A percentile compares a stretch with the other conserved stretches of the same genome.
phyloP scores from a whole-genome alignment of 2,113 vertebrate genomes.

The Tragelaphus imberbis region DNA sequence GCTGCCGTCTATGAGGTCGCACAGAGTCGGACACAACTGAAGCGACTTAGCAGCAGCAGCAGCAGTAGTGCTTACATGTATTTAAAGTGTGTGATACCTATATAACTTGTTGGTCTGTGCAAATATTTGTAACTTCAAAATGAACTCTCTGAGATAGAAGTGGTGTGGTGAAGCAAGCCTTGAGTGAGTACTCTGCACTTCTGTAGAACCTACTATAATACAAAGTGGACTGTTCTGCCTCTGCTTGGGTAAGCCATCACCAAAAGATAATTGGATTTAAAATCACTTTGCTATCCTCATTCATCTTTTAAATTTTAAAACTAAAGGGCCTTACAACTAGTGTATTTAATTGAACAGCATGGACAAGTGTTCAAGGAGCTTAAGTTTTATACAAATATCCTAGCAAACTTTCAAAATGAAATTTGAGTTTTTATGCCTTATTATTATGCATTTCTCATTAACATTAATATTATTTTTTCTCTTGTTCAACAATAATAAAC shows the following conservation, averaged over 20 bases:
- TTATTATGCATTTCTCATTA: neutral
- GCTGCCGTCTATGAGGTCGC: rapidly evolving
- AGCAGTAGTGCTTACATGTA: neutral
- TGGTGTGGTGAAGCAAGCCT: neutral
- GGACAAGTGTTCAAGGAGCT: neutral
- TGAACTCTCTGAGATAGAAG: neutral
- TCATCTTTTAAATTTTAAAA: neutral
- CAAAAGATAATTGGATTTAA: neutral
- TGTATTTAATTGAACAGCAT: neutral
- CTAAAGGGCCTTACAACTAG: neutral
- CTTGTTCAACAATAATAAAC: neutral
- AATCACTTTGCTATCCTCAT: neutral
- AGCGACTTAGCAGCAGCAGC: too few species aligned
- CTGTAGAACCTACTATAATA: neutral
- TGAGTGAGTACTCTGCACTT: neutral
- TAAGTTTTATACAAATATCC: neutral
- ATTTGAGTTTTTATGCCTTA: neutral
- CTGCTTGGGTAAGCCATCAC: neutral
- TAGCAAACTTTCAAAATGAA: neutral
- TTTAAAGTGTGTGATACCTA: neutral
- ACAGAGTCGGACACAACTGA: too few species aligned
- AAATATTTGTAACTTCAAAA: neutral
- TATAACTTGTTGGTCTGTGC: neutral
- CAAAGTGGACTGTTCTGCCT: neutral
- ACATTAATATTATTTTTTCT: neutral